A percentile compares a stretch with the other conserved stretches of the same genome.
phyloP scores from a whole-genome alignment of 2,888 invertebrate species.

The Stenodera caucasica region DNA sequence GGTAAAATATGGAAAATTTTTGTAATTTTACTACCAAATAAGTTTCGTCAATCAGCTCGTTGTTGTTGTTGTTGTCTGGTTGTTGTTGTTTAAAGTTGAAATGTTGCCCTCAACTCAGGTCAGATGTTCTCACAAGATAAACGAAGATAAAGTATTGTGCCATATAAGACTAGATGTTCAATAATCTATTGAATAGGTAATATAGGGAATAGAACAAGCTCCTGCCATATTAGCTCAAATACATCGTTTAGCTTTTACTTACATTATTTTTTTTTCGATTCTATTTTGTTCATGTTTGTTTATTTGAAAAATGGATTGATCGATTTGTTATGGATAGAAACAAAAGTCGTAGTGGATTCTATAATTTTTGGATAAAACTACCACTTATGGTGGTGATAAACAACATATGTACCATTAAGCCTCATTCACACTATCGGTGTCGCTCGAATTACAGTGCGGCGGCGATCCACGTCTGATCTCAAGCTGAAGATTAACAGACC shows the following conservation, averaged over 20 bases:
- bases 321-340: neutral
- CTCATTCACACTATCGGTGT: too few relatives aligned
- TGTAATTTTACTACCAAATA: constrained; percentile 30
- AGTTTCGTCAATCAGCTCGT: constrained; percentile 26
- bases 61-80: constrained; percentile 11
- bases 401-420: too few relatives aligned
- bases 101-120: constrained; percentile 20
- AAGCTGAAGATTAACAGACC: too few relatives aligned
- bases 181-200: constrained; percentile 33
- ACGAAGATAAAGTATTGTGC: constrained; percentile 27
- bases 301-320: neutral
- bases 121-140: constrained; percentile 31
- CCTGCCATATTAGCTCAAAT: constrained; percentile 42
- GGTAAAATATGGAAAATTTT: constrained; percentile 26
- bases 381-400: too few relatives aligned
- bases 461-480: too few relatives aligned
- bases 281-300: neutral
- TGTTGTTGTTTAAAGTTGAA: constrained; percentile 10
- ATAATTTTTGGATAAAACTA: too few relatives aligned
- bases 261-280: neutral
- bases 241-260: constrained; percentile 43
- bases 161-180: constrained; percentile 15
- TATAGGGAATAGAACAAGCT: constrained; percentile 33
- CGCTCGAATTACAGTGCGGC: too few relatives aligned
- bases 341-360: too few relatives aligned